Conservation (phyloP, 1,140 invertebrate genomes). For the Cotesia vestalis region DNA sequence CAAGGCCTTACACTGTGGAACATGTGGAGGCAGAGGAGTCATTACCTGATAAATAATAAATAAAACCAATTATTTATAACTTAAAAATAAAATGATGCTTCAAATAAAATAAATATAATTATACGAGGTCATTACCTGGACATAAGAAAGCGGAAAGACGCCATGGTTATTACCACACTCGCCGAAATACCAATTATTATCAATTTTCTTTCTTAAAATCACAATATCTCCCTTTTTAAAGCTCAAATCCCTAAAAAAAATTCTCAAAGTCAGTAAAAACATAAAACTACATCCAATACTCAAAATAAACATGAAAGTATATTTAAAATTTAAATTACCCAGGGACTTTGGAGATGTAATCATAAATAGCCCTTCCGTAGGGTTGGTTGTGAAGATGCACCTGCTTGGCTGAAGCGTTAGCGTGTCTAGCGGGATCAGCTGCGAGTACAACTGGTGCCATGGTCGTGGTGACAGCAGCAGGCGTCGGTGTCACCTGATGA, state of each 20-base stretch:
- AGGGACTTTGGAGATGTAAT: constrained; percentile 84
- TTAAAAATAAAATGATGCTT: neutral
- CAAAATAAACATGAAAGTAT: constrained; percentile 33
- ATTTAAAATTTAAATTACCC: constrained; percentile 69
- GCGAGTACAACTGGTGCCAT: constrained; percentile 43
- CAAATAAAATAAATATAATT: constrained; percentile 5
- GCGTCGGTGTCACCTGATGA: constrained; percentile 51
- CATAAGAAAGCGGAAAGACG: constrained; percentile 88
- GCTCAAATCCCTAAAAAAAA: constrained; percentile 78
- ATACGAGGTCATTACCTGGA: constrained; percentile 71
- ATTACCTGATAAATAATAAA: constrained; percentile 70
- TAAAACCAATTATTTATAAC: neutral
- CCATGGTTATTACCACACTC: constrained; percentile 82
- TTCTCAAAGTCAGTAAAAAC: constrained; percentile 38
- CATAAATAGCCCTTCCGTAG: constrained; percentile 87
- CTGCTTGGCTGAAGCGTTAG: constrained; percentile 58
- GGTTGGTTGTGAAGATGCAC: constrained; percentile 68
- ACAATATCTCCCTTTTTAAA: constrained; percentile 92
- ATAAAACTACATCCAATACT: constrained; percentile 26
- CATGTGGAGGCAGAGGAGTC: constrained; percentile 77
- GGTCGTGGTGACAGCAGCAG: constrained; percentile 49
- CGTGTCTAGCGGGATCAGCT: constrained; percentile 51
- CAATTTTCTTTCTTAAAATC: constrained; percentile 82
- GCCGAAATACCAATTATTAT: constrained; percentile 91
- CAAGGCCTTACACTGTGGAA: constrained; percentile 89